Evolutionary conservation across 92 coral and sea anemone species (phyloP).

Genomic region (Epizoanthus stellaris): DNA sequence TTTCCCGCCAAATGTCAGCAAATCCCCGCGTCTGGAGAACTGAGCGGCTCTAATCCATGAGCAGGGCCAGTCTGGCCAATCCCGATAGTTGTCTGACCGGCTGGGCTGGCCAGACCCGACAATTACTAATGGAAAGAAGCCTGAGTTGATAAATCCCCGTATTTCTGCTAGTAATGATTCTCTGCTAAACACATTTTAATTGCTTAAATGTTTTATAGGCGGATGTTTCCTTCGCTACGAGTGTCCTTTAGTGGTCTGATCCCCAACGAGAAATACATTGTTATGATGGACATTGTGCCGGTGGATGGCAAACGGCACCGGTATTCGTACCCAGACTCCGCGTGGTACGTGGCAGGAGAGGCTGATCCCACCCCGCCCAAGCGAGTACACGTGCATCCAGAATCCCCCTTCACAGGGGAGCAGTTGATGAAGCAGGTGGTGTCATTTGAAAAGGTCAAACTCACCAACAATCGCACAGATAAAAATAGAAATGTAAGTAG

Average conservation of each 20-base stretch:
- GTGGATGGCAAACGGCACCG: constrained; percentile 84
- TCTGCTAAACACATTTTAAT: too few relatives aligned
- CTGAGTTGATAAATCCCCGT: too few relatives aligned
- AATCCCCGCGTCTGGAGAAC: too few relatives aligned
- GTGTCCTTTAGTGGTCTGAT: constrained; percentile 75
- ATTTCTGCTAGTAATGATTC: too few relatives aligned
- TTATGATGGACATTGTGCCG: constrained; percentile 75
- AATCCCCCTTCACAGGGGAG: constrained; percentile 84
- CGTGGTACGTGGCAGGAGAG: constrained; percentile 95
- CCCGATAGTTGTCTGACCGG: too few relatives aligned
- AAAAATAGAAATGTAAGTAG: constrained; percentile 86
- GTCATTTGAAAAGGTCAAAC: constrained; percentile 90
- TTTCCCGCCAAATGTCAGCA: too few relatives aligned
- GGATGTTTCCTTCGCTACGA: constrained; percentile 89
- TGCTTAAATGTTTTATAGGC: constrained; percentile 46
- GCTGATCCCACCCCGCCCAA: constrained; percentile 87
- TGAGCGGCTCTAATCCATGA: too few relatives aligned
- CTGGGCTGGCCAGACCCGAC: too few relatives aligned
- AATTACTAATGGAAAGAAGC: too few relatives aligned
- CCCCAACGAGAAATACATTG: constrained; percentile 73
- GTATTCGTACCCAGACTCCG: constrained; percentile 92
- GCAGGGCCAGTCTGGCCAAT: too few relatives aligned
- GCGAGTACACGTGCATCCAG: constrained; percentile 82
- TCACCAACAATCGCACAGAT: constrained; percentile 88
- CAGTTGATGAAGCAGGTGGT: constrained; percentile 75